phyloP scores from a whole-genome alignment of 2,888 invertebrate species.

The Cheilosia vernalis region DNA sequence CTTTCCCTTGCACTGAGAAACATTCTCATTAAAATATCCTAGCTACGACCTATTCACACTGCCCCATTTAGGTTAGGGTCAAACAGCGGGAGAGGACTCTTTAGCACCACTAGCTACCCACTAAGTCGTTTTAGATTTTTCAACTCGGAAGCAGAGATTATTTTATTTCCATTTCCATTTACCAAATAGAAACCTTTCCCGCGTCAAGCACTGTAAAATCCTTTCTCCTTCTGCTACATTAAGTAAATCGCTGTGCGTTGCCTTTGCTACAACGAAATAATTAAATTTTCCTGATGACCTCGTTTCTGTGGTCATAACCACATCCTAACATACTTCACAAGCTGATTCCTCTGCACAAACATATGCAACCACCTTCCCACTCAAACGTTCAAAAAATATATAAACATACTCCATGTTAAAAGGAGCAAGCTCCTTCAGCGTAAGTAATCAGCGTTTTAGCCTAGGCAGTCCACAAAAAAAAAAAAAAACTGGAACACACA shows the following conservation, averaged over 20 bases:
- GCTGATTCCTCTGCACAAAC: neutral
- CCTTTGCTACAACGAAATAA: slow-evolving; percentile 44
- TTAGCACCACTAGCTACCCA: too few relatives aligned
- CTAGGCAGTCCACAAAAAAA: slow-evolving; percentile 2
- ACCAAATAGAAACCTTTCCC: slow-evolving; percentile 6
- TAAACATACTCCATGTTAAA: slow-evolving; percentile 17
- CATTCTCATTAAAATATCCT: too few relatives aligned
- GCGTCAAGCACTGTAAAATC: slow-evolving; percentile 31
- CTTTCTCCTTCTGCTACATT: slow-evolving; percentile 36
- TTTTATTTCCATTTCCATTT: slow-evolving; percentile 23
- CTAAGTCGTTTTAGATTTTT: too few relatives aligned
- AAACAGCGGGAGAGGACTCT: too few relatives aligned
- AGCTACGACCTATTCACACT: too few relatives aligned
- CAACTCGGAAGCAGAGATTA: neutral
- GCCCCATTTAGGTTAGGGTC: too few relatives aligned
- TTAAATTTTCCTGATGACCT: slow-evolving; percentile 63
- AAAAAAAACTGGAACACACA: slow-evolving; percentile 25
- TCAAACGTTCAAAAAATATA: neutral
- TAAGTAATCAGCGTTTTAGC: slow-evolving; percentile 65
- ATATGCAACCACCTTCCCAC: neutral
- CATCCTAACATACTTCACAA: slow-evolving; percentile 35
- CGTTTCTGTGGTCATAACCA: slow-evolving; percentile 60
- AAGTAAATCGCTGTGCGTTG: slow-evolving; percentile 30
- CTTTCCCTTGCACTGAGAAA: too few relatives aligned
- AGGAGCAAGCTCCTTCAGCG: slow-evolving; percentile 36